phyloP scores from a whole-genome alignment of 2,888 invertebrate species.

The Chorisops tibialis region DNA sequence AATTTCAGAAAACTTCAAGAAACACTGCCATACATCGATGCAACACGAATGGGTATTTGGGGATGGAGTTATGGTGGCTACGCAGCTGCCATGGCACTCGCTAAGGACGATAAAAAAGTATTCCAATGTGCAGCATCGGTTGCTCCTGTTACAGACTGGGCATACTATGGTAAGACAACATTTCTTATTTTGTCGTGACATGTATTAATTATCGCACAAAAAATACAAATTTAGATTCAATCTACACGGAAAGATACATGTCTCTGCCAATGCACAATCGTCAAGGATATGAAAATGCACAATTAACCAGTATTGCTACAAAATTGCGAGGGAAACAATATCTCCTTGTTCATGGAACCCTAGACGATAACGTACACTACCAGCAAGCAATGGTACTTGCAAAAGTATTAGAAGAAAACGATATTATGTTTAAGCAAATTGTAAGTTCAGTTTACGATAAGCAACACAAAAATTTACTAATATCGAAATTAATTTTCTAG shows the following conservation, averaged over 20 bases:
- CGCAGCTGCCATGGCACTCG: constrained; percentile 82
- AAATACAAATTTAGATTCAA: constrained; percentile 69
- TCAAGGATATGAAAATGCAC: constrained; percentile 70
- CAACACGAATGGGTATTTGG: constrained; percentile 85
- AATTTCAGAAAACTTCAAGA: constrained; percentile 54
- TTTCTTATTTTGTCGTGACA: neutral
- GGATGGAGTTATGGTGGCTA: constrained; percentile 99
- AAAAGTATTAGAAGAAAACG: constrained; percentile 75
- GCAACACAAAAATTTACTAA: neutral
- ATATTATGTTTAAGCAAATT: constrained; percentile 89
- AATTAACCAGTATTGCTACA: constrained; percentile 67
- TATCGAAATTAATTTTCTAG: constrained; percentile 54
- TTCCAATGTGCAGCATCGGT: constrained; percentile 94
- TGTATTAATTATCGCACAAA: neutral
- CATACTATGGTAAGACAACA: constrained; percentile 75
- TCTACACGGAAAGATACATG: constrained; percentile 97
- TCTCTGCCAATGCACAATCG: constrained; percentile 75
- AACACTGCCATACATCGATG: constrained; percentile 70
- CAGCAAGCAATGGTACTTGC: constrained; percentile 93
- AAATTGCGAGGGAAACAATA: constrained; percentile 72
- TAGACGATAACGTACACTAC: constrained; percentile 95
- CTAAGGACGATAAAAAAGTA: constrained; percentile 66
- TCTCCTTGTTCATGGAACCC: constrained; percentile 90
- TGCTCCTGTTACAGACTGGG: constrained; percentile 96
- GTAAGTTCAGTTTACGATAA: constrained; percentile 56